phyloP scores from a whole-genome alignment of 2,113 vertebrate genomes.

The Anoplopoma fimbria region DNA sequence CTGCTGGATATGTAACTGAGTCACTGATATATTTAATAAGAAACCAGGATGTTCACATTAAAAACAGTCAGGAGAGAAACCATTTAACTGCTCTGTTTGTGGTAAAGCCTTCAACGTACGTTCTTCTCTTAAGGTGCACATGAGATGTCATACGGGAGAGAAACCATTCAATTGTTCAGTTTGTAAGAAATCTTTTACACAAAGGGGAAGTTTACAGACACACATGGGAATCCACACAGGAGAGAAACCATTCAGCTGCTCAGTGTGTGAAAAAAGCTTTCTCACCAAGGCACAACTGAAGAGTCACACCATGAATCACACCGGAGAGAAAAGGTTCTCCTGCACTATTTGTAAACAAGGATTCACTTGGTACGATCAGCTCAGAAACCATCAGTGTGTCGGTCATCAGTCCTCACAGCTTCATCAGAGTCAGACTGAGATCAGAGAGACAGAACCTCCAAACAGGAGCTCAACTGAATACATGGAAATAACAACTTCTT shows the following conservation, averaged over 20 bases:
- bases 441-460: background rate
- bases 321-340: background rate
- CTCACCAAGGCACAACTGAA: background rate
- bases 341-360: background rate
- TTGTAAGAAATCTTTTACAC: background rate
- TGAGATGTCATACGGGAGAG: background rate
- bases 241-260: background rate
- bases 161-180: background rate
- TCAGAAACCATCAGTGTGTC: background rate
- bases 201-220: background rate
- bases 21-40: too few relatives aligned
- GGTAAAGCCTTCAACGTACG: background rate
- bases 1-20: too few relatives aligned
- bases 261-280: background rate
- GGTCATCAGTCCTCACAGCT: background rate
- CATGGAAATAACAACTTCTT: background rate
- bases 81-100: background rate
- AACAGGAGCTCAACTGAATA: background rate
- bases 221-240: background rate
- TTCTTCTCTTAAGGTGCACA: background rate
- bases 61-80: too few relatives aligned
- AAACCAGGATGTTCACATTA: too few relatives aligned
- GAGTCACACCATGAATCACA: background rate
- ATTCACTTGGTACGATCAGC: background rate
- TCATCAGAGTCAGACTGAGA: background rate